These are phyloP conservation scores for Microplitis demolitor DNA, from an alignment of 1,140 invertebrate species.

Conservation along the genomic window DNA sequence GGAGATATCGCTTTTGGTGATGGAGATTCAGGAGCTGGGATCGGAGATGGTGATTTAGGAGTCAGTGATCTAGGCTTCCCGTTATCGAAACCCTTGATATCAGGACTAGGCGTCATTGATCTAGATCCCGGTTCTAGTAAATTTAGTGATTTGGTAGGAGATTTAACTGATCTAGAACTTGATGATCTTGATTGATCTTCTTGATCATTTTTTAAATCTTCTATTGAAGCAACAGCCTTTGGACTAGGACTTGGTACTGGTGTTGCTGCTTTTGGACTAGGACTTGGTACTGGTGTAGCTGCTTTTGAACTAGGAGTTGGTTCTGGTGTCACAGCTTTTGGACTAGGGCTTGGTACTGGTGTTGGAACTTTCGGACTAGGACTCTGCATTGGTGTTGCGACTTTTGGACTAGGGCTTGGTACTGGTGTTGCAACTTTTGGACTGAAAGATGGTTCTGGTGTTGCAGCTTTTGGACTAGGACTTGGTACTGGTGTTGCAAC, in stretches of 20 bases:
- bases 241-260: not conserved
- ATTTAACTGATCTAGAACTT: not conserved
- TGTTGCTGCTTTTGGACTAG: not conserved
- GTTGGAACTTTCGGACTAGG: too few species aligned
- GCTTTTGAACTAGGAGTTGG: not conserved
- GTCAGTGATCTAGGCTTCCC: constrained; percentile 15
- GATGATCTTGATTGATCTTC: not conserved
- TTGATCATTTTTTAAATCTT: not conserved
- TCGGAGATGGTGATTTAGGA: constrained; percentile 1
- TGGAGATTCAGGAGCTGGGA: not conserved
- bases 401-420: not conserved
- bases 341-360: too few species aligned
- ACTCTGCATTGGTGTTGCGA: not conserved
- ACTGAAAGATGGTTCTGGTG: not conserved
- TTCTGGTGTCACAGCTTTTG: not conserved
- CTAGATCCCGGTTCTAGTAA: not conserved
- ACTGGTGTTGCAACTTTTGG: not conserved
- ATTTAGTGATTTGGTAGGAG: not conserved
- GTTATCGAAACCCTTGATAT: constrained; percentile 16
- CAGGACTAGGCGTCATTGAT: not conserved
- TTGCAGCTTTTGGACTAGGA: constrained; percentile 2
- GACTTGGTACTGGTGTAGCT: not conserved
- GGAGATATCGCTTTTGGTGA: not conserved
- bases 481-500: not conserved
- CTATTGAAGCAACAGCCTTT: not conserved